Base-by-base conservation (phyloP, 2,113 vertebrate genomes). In the Chionomys nivalis region DNA sequence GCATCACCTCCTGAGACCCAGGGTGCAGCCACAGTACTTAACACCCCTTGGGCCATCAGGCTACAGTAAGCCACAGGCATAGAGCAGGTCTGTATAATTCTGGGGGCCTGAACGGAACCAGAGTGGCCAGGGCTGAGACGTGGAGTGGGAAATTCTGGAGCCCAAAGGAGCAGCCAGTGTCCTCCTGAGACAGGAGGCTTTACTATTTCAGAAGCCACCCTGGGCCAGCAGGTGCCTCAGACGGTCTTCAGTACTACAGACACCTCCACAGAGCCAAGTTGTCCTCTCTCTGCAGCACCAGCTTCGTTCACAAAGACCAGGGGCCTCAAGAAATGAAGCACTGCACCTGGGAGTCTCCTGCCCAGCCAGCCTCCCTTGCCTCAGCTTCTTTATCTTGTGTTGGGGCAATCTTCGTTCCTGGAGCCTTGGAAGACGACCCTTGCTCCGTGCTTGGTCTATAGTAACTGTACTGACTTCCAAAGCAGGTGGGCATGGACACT, bases 1-100 rank as follows among this genome's bases (percentile, higher is more conserved):
- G 87, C 87, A 93, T 91, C 47, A 65, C 89, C 36, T 73, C 85
- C 73, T n/a, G 36, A 98, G 89, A 79, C 47, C 39, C 65, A 21
- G 28, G 16, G 49, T 49, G 21, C 44, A 10, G 49, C 42, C 68
- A 77, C 23, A 70, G 52, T 47, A 87, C 33, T 83, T 58, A 90
- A 61, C 52, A 13, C 19, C 6, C 0, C 1, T 42, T 78, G 68
- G 33, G 23, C 72, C 31, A 2, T 36, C 65, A 49, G 68, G 36
- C 42, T 52, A 24, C 31, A 13, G n/a, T 36, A 86, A 61, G 24
- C 33, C 26, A 23, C 0, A 19, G 47, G 44, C 21, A 19, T 21
- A 52, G 19, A 58, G 66, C 33, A 28, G 85, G 61, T 31, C 36
- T n/a, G 5, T 24, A 31, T 24, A 36, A 36, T 28, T 31, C 72